Conservation (phyloP, 2,797 vertebrate genomes). For the Coregonus ussuriensis region DNA sequence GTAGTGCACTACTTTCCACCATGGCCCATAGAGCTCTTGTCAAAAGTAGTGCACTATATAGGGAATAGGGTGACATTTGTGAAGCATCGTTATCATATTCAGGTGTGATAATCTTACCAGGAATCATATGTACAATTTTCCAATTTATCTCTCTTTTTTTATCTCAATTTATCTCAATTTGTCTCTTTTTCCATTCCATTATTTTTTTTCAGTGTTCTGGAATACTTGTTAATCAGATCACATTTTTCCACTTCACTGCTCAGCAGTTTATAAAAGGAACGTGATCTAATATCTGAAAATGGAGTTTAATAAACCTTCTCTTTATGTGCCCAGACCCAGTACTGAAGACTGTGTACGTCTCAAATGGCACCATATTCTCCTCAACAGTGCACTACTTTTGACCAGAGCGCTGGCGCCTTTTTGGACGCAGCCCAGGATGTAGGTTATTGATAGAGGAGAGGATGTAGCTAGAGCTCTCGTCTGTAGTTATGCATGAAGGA, state of each 20-base stretch:
- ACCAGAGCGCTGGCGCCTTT: no score
- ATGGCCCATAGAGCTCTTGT: not conserved
- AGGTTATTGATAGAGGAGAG: slow-evolving; percentile 64
- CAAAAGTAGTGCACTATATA: not conserved
- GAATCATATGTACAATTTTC: slow-evolving; percentile 56
- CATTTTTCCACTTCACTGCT: slow-evolving; percentile 47
- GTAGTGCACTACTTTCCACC: not conserved
- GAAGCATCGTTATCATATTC: slow-evolving; percentile 55
- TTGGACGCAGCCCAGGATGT: slow-evolving; percentile 29
- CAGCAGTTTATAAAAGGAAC: slow-evolving; percentile 65
- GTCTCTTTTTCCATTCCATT: slow-evolving; percentile 29
- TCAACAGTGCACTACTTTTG: not conserved
- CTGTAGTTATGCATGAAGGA: slow-evolving; percentile 53
- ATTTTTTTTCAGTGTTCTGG: slow-evolving; percentile 27
- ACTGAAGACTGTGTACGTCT: slow-evolving; percentile 42
- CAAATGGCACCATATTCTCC: not conserved
- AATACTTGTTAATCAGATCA: slow-evolving; percentile 57
- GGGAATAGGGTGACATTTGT: not conserved
- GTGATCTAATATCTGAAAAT: slow-evolving; percentile 75
- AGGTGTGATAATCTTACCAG: slow-evolving; percentile 59
- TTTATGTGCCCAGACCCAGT: slow-evolving; percentile 55
- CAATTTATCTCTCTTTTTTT: slow-evolving; percentile 53
- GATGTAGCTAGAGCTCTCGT: slow-evolving; percentile 32
- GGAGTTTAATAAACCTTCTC: slow-evolving; percentile 71
- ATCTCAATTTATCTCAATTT: slow-evolving; percentile 45